Evolutionary conservation across 2,888 invertebrate species (phyloP), one percentile per base, ranked within the genome.

Genomic region (Epinotia demarniana): DNA sequence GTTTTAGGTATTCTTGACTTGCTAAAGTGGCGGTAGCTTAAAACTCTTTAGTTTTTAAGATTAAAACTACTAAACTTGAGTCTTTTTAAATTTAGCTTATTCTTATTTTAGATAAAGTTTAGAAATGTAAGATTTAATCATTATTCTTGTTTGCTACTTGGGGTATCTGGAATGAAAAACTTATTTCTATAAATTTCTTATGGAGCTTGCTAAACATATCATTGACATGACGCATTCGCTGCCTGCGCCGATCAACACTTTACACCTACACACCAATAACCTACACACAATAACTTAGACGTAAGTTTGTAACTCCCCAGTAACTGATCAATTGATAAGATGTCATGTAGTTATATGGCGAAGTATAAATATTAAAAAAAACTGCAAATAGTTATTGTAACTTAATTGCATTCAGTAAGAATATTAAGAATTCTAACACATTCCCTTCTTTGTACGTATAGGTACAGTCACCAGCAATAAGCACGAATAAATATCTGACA

Each of bases 201-300:
- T 53, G n/a, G 8, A 23, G n/a, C 23, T 18, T 43, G 19, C 13
- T 63, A 6, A 46, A 46, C 63, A 18, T 39, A 13, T 3, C 18
- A 43, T 16, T 43, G 64, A 16, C 1, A 9, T 46, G 46, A 49
- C 64, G 64, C 46, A 64, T 64, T 23, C 64, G 43, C 63, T 64
- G 63, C 23, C 64, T 16, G 23, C 23, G 19, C 49, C 19, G 23
- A 49, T 64, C 19, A 49, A 19, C 19, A 46, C 23, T 46, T 46
- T 63, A 64, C 16, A 63, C 39, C 18, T 11, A 43, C 43, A 13
- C 3, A 3, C 39, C 9, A 43, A 43, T 18, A 62, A 13, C 49
- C 49, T 49, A 49, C 49, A 49, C 53, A 53, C 53, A 13, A 53
- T 53, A 53, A n/a, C 1, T 3, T 53, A 53, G n/a, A n/a, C n/a